These are phyloP conservation scores for Fregata magnificens DNA, from an alignment of 2,113 vertebrate genomes.

Conservation along the genomic window DNA sequence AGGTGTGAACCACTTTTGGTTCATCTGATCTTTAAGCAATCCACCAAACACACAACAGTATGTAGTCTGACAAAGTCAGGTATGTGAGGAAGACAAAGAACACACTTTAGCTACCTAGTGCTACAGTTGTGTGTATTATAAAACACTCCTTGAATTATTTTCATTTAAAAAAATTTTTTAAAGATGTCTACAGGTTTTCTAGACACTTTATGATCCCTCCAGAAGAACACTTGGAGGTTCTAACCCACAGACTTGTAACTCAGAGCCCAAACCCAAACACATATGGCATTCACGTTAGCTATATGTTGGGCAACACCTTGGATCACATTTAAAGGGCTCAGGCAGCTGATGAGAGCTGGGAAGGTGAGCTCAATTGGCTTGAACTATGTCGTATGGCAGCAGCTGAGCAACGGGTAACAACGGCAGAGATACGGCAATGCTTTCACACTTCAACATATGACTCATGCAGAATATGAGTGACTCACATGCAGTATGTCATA, in stretches of 20 bases:
- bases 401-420: slow-evolving; percentile 56
- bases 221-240: background rate
- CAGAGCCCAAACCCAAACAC: background rate
- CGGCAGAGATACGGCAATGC: slow-evolving; percentile 41
- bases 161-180: background rate
- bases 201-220: background rate
- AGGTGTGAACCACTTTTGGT: background rate
- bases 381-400: slow-evolving; percentile 34
- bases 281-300: background rate
- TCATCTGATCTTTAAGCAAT: background rate
- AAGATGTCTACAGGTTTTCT: background rate
- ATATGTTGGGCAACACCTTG: background rate
- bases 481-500: slow-evolving; percentile 52
- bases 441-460: slow-evolving; percentile 66
- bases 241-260: background rate
- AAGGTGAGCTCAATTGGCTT: slow-evolving; percentile 51
- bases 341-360: slow-evolving; percentile 9
- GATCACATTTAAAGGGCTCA: background rate
- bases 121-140: background rate
- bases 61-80: background rate
- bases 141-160: background rate
- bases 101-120: background rate
- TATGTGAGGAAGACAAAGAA: background rate
- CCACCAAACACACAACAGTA: background rate
- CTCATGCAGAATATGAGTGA: slow-evolving; percentile 54